Percentiles rank a stretch among this genome's conserved stretches.
Evolutionary conservation across 1,140 invertebrate genomes (phyloP).

Genomic region (Scaptomyza pallida): DNA sequence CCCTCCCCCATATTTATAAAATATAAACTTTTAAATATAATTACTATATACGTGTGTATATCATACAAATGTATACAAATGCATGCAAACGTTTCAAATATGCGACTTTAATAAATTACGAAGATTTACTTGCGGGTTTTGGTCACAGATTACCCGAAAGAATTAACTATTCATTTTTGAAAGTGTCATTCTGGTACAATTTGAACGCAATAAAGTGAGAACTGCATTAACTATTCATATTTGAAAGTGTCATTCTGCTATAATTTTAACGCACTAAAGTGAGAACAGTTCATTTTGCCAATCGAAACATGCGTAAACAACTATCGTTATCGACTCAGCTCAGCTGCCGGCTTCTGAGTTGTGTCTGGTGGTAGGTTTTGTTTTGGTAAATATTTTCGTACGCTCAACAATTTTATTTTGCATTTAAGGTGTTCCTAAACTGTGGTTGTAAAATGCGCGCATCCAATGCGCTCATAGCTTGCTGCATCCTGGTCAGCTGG

Average conservation of each 20-base stretch:
- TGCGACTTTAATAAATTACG: background rate
- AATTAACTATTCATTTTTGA: background rate
- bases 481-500: conserved; percentile 34
- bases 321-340: conserved; percentile 5
- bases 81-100: conserved; percentile 64
- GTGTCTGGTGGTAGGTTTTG: conserved; percentile 32
- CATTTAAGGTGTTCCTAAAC: conserved; percentile 4
- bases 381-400: conserved; percentile 8
- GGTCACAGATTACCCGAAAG: too few relatives aligned
- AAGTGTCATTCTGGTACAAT: background rate
- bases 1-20: conserved; percentile 58
- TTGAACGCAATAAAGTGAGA: background rate
- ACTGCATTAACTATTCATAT: background rate
- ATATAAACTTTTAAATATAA: conserved; percentile 59
- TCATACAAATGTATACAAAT: conserved; percentile 39
- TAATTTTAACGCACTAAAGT: background rate
- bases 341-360: conserved; percentile 26
- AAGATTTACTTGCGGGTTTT: background rate
- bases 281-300: background rate
- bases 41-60: background rate
- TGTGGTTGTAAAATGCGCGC: conserved; percentile 41
- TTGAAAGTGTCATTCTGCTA: background rate
- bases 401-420: background rate
- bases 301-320: background rate
- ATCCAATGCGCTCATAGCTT: conserved; percentile 24